Conservation (phyloP, 2,888 invertebrate genomes). For the Chalcis sispes region DNA sequence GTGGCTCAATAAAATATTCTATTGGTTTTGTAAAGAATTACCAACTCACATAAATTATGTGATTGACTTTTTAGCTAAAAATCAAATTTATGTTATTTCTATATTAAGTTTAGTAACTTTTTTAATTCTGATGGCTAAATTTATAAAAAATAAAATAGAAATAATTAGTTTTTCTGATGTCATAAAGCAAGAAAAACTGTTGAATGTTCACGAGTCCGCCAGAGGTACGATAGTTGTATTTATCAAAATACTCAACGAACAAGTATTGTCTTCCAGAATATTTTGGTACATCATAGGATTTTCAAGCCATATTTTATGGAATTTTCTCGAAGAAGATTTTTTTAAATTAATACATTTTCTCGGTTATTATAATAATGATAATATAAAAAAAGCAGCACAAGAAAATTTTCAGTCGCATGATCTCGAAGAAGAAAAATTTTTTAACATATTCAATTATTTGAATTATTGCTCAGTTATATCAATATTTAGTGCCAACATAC, state of each 20-base stretch:
- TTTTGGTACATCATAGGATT: constrained; percentile 46
- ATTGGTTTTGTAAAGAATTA: background rate
- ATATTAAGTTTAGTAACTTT: background rate
- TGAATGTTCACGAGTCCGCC: background rate
- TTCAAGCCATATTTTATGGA: constrained; percentile 24
- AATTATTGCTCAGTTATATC: constrained; percentile 15
- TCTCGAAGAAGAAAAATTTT: background rate
- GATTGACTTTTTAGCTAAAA: background rate
- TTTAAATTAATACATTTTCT: background rate
- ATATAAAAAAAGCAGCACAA: background rate
- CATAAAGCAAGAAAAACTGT: background rate
- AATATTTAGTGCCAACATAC: constrained; percentile 1
- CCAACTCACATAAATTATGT: too few species aligned
- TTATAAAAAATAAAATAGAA: background rate
- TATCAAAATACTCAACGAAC: background rate
- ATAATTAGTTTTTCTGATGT: background rate
- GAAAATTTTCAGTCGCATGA: background rate
- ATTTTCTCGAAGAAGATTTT: background rate
- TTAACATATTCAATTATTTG: background rate
- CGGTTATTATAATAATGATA: background rate
- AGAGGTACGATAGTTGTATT: background rate
- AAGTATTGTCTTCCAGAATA: constrained; percentile 21
- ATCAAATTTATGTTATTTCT: constrained; percentile 6
- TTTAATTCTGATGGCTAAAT: background rate
- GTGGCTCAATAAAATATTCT: background rate